Base-by-base conservation (phyloP, 2,797 vertebrate species). In the Gymnopithys bicolor region DNA sequence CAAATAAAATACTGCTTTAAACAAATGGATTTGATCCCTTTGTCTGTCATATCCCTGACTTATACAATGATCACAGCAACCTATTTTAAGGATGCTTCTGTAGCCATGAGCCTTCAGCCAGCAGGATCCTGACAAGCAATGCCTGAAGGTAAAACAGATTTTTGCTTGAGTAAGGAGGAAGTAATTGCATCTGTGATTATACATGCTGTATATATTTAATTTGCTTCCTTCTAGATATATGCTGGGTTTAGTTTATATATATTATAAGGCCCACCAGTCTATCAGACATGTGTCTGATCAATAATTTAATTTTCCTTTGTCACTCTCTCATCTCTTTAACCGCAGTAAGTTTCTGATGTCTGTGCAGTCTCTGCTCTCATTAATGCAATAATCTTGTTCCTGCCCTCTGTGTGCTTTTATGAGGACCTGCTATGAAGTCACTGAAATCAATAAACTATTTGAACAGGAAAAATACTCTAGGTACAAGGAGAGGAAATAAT, bases 251-350 rank as follows among this genome's bases (percentile, higher is more conserved):
- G 10, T 84, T 90, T 52, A 73, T 86, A 1, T 81, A 18, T 74
- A 28, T 84, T 66, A 11, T 75, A 78, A 88, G 52, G 35, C 28
- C 24, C 45, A 59, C 52, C 22, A 59, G 64, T 45, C 55, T 53
- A 8, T 90, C 93, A 94, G 81, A 39, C 19, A 1, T 37, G 24
- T 67, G 37, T 76, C 87, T 94, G 68, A 58, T 88, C 80, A 94
- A 58, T 91, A 91, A 91, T 94, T 74, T 51, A 33, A 87, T 96
- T 94, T 94, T 68, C 77, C 37, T 49, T 6, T 87, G 89, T 84
- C 79, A 76, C 30, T 53, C 59, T 82, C 76, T 82, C 84, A 27
- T 92, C 62, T 52, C 59, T 60, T 70, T 80, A 86, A 48, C 22
- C 2, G 2, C 33, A 60, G 9, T 33, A 55, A 69, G 74, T 90